A percentile compares a stretch with the other conserved stretches of the same genome.
Conservation (phyloP, 2,888 invertebrate genomes). For the Peribatodes rhomboidaria region DNA sequence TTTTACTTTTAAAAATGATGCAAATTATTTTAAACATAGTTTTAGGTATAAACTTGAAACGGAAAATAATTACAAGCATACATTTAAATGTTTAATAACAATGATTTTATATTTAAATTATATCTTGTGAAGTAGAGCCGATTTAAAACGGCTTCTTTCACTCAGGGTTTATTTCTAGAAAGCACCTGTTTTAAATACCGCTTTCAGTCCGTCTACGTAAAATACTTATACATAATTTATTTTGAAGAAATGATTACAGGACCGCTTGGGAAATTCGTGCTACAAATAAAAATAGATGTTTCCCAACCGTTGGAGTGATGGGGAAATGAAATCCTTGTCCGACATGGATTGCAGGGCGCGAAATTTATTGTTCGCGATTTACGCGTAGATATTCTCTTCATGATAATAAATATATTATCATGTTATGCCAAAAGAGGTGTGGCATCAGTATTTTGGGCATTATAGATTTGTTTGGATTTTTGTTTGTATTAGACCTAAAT, state of each 20-base stretch:
- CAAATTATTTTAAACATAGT: no score
- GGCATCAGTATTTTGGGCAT: not conserved
- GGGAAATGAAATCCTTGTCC: conserved; percentile 35
- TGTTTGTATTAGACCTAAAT: no score
- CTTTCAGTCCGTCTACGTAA: conserved; percentile 18
- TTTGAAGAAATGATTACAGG: conserved; percentile 39
- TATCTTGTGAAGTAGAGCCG: no score
- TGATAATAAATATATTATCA: conserved; percentile 2
- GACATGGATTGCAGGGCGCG: conserved; percentile 26
- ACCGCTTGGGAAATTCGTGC: conserved; percentile 45
- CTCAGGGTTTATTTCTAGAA: no score
- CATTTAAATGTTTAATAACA: no score
- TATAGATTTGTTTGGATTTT: not conserved
- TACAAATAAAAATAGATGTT: conserved; percentile 42
- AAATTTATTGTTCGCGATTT: conserved; percentile 33
- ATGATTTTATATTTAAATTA: no score
- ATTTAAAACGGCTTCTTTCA: no score
- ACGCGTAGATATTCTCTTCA: not conserved
- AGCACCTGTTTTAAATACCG: conserved; percentile 14
- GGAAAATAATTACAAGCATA: no score
- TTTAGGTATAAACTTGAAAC: no score
- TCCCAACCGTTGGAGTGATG: conserved; percentile 34
- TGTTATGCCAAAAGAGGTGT: not conserved
- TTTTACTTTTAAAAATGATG: no score
- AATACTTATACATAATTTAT: conserved; percentile 40